Evolutionary conservation across 2,113 vertebrate genomes (phyloP).

Genomic region (Aldabrachelys gigantea): DNA sequence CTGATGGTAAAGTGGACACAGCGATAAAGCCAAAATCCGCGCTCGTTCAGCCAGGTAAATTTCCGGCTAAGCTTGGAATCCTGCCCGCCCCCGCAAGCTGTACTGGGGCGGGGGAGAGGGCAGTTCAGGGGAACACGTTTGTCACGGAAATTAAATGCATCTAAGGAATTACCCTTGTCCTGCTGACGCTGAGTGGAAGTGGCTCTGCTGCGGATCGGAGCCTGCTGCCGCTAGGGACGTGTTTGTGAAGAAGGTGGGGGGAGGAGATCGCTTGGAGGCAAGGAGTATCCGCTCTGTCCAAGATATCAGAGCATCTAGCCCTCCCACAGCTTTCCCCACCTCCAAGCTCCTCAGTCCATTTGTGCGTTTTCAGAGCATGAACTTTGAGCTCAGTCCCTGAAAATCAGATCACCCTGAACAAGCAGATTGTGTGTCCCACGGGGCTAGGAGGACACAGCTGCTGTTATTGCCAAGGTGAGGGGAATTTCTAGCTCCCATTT

Average conservation of each 20-base stretch:
- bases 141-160: not conserved
- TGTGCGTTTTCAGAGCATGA: not conserved
- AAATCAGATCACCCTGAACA: not conserved
- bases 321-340: not conserved
- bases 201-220: not conserved
- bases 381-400: constrained; percentile 14
- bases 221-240: not conserved
- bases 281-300: not conserved
- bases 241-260: not conserved
- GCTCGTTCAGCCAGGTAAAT: not conserved
- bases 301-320: not conserved
- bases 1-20: not conserved
- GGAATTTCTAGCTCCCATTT: constrained; percentile 2
- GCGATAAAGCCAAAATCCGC: not conserved
- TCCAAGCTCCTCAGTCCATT: not conserved
- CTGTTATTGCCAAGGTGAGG: not conserved
- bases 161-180: not conserved
- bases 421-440: not conserved
- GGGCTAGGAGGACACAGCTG: constrained; percentile 28
- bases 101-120: too few relatives aligned
- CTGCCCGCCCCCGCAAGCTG: not conserved
- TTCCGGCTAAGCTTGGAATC: not conserved
- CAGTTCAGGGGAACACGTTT: not conserved
- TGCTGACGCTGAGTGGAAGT: not conserved
- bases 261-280: not conserved